A percentile compares a stretch with the other conserved stretches of the same genome.
Conservation (phyloP, 2,113 vertebrate genomes). For the Strix uralensis region DNA sequence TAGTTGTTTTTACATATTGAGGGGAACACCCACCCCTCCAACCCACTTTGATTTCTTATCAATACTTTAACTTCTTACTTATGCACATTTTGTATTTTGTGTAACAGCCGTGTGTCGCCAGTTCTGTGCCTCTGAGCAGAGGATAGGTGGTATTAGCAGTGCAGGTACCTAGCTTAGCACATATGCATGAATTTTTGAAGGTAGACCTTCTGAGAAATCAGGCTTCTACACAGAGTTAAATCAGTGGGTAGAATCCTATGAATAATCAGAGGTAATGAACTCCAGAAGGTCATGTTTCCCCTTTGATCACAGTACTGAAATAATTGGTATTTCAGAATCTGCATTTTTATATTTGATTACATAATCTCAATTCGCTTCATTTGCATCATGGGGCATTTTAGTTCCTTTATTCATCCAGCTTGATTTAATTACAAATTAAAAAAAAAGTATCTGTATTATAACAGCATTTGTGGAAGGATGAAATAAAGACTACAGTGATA, state of each 20-base stretch:
- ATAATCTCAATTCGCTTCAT: not conserved
- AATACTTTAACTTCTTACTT: not conserved
- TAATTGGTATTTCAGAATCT: not conserved
- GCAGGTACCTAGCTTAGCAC: not conserved
- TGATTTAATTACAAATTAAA: not conserved
- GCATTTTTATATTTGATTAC: not conserved
- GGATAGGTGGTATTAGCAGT: not conserved
- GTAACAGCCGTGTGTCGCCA: no score
- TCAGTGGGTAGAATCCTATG: not conserved
- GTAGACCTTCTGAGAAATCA: not conserved
- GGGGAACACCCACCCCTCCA: no score
- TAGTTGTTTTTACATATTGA: constrained; percentile 70
- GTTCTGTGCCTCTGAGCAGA: not conserved
- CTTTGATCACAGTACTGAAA: not conserved
- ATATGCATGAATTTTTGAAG: not conserved
- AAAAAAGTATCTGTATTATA: not conserved
- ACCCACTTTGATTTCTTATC: not conserved
- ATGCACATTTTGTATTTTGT: not conserved
- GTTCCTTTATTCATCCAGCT: not conserved
- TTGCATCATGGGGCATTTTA: not conserved
- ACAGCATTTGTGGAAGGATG: not conserved
- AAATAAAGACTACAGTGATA: not conserved
- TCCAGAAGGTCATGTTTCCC: not conserved
- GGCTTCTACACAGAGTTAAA: not conserved
- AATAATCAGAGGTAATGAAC: not conserved